These are phyloP conservation scores for Tetraodon nigroviridis DNA, from an alignment of 2,113 vertebrate species.

Conservation along the genomic window DNA sequence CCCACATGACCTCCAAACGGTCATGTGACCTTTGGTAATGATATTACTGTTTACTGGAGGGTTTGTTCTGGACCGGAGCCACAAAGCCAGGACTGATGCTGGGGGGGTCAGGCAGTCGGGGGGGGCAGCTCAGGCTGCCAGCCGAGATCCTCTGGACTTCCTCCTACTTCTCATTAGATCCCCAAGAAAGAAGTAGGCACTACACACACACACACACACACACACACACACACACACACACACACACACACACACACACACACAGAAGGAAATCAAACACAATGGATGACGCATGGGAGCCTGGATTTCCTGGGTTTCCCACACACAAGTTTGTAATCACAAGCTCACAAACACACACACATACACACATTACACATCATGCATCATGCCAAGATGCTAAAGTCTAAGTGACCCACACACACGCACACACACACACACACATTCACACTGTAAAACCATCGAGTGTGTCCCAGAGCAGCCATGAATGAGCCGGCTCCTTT, in stretches of 20 bases:
- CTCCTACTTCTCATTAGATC: slow-evolving; percentile 63
- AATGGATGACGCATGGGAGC: slow-evolving; percentile 72
- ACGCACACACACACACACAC: background rate
- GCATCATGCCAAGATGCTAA: slow-evolving; percentile 22
- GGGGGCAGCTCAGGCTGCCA: slow-evolving; percentile 51
- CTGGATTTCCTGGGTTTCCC: slow-evolving; percentile 74
- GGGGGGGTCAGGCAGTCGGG: too few relatives aligned
- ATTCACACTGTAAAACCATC: slow-evolving; percentile 17
- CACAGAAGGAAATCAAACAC: slow-evolving; percentile 65
- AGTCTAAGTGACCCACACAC: background rate
- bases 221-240: slow-evolving; percentile 1
- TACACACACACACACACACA: slow-evolving; percentile 2
- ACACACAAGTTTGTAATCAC: slow-evolving; percentile 68
- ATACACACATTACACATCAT: slow-evolving; percentile 21
- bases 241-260: slow-evolving; percentile 22
- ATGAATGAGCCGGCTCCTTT: slow-evolving; percentile 24
- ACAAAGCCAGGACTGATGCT: too few relatives aligned
- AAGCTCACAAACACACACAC: slow-evolving; percentile 45
- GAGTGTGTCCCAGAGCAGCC: slow-evolving; percentile 6
- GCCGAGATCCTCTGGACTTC: slow-evolving; percentile 59
- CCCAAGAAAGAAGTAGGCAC: slow-evolving; percentile 47
- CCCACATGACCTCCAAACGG: too few relatives aligned
- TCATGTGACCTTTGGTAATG: too few relatives aligned
- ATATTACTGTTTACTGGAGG: too few relatives aligned
- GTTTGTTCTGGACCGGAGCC: too few relatives aligned